Conservation (phyloP, 2,113 vertebrate species). For the Aphyosemion australe region DNA sequence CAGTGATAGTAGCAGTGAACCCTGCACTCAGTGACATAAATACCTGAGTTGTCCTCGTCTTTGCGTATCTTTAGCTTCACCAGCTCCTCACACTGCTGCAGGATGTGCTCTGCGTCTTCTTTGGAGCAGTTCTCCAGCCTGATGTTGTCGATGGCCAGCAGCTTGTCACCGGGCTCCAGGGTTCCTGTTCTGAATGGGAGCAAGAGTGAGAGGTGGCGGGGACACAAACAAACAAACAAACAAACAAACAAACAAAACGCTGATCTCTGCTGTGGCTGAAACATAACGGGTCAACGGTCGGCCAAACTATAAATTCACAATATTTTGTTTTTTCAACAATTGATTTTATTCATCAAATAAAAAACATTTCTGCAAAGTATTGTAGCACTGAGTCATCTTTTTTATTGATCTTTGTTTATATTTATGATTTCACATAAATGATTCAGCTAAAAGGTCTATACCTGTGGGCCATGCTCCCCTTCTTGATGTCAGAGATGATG, state of each 20-base stretch:
- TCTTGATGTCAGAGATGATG: conserved; percentile 98
- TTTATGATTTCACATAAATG: no score
- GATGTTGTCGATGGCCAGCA: conserved; percentile 95
- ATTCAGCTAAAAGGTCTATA: conserved; percentile 37
- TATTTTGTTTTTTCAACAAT: no score
- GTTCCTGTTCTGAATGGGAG: conserved; percentile 87
- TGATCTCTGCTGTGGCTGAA: background rate
- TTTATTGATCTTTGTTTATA: no score
- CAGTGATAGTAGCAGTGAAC: no score
- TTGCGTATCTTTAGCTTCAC: conserved; percentile 97
- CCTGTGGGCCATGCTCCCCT: conserved; percentile 97
- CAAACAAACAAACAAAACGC: no score
- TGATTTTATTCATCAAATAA: background rate
- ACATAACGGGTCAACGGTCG: background rate
- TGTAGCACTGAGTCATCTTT: no score
- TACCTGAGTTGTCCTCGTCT: conserved; percentile 97
- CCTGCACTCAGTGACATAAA: background rate
- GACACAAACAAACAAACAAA: no score
- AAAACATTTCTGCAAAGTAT: background rate
- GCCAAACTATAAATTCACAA: background rate
- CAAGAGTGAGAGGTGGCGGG: background rate
- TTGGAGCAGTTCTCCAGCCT: conserved; percentile 91
- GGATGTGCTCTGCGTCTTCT: conserved; percentile 93
- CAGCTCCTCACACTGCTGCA: conserved; percentile 93
- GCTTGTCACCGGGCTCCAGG: conserved; percentile 93